Conservation (phyloP, 2,113 vertebrate genomes). For the Rana temporaria region DNA sequence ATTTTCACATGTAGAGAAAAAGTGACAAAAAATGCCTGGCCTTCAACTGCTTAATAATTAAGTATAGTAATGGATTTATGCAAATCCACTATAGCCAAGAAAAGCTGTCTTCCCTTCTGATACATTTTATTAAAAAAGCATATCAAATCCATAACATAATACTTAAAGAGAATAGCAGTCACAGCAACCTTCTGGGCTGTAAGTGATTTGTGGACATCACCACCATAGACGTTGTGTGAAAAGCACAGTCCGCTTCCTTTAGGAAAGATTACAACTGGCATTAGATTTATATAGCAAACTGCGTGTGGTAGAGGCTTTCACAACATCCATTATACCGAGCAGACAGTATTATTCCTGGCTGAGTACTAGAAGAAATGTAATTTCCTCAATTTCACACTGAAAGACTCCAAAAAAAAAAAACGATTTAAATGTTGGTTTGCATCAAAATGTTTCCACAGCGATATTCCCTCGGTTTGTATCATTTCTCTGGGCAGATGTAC, state of each 20-base stretch:
- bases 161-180: not conserved
- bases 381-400: slow-evolving; percentile 38
- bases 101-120: too few relatives aligned
- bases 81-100: too few relatives aligned
- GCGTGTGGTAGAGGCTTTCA: not conserved
- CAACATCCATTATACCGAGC: slow-evolving; percentile 18
- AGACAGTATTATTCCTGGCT: slow-evolving; percentile 32
- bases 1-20: too few relatives aligned
- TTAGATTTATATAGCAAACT: slow-evolving; percentile 9
- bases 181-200: not conserved
- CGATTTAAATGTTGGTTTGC: not conserved
- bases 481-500: slow-evolving; percentile 46
- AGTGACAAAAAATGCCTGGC: too few relatives aligned
- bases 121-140: not conserved
- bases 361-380: slow-evolving; percentile 16
- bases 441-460: slow-evolving; percentile 3
- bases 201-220: not conserved
- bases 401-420: slow-evolving; percentile 19
- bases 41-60: too few relatives aligned
- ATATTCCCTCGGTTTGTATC: slow-evolving; percentile 27
- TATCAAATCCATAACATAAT: not conserved
- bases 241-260: not conserved
- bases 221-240: not conserved
- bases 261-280: slow-evolving; percentile 10
- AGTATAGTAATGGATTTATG: too few relatives aligned